phyloP scores from a whole-genome alignment of 2,113 vertebrate species.

The Chloebia gouldiae region DNA sequence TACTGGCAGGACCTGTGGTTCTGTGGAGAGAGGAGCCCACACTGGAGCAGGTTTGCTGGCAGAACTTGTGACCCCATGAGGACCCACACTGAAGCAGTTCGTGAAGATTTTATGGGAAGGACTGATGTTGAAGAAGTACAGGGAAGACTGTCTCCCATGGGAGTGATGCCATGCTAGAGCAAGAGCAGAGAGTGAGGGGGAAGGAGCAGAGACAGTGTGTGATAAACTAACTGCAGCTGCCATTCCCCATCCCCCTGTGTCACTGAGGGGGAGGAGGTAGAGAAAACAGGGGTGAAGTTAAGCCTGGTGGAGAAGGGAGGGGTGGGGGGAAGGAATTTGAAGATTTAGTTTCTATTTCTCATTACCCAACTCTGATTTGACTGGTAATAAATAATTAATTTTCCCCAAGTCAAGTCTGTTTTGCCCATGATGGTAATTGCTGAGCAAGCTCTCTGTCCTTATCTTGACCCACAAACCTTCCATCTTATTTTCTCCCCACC shows the following conservation, averaged over 20 bases:
- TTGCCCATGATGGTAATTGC: background rate
- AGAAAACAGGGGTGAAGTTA: background rate
- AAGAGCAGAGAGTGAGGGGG: background rate
- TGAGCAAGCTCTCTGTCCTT: background rate
- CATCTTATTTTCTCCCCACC: background rate
- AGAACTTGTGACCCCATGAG: background rate
- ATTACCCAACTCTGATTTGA: background rate
- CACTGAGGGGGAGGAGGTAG: fast-evolving
- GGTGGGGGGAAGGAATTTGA: background rate
- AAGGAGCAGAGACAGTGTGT: background rate
- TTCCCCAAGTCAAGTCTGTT: background rate
- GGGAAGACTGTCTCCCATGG: background rate
- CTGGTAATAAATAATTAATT: background rate
- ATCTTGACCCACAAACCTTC: background rate
- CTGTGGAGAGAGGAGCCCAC: background rate
- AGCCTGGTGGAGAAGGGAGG: background rate
- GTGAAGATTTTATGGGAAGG: background rate
- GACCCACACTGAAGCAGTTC: background rate
- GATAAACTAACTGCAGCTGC: background rate
- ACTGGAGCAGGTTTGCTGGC: background rate
- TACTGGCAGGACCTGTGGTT: background rate
- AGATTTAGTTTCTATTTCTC: background rate
- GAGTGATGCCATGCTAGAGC: fast-evolving
- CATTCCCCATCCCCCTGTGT: no score
- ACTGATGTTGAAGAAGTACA: background rate